phyloP scores from a whole-genome alignment of 1,140 invertebrate species.

The Capitella teleta region DNA sequence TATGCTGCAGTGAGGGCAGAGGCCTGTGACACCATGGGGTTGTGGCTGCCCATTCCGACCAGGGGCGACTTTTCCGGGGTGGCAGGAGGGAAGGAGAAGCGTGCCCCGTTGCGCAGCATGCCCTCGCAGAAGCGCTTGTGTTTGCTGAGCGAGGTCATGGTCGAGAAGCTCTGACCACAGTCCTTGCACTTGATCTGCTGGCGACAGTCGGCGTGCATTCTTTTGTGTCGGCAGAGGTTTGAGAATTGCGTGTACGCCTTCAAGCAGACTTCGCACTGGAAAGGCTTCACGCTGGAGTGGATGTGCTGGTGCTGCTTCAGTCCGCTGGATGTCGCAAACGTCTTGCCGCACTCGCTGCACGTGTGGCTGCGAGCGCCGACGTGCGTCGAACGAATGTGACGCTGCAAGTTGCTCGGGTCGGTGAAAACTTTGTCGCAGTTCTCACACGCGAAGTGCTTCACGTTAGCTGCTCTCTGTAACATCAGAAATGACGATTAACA shows the following conservation, averaged over 20 bases:
- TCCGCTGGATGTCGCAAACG: conserved; percentile 91
- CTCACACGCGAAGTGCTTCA: conserved; percentile 71
- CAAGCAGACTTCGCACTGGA: conserved; percentile 58
- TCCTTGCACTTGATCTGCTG: conserved; percentile 63
- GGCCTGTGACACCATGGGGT: no score
- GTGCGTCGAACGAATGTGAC: conserved; percentile 88
- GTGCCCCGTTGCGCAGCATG: conserved; percentile 2
- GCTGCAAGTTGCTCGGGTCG: conserved; percentile 88
- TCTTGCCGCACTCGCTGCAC: conserved; percentile 95
- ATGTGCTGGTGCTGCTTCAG: conserved; percentile 94
- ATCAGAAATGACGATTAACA: no score
- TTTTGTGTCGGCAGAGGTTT: conserved; percentile 96
- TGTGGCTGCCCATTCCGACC: conserved; percentile 6
- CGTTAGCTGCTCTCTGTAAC: no score
- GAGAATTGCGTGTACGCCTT: conserved; percentile 99
- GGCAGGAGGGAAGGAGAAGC: background rate
- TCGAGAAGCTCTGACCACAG: conserved; percentile 82
- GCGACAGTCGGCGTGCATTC: conserved; percentile 79
- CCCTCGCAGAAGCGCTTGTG: conserved; percentile 52
- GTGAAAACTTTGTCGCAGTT: conserved; percentile 90
- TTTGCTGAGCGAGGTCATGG: conserved; percentile 59
- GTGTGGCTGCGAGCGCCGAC: conserved; percentile 85
- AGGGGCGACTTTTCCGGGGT: conserved; percentile 10
- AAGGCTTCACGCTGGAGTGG: conserved; percentile 95
- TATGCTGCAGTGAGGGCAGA: conserved; percentile 19